phyloP scores from a whole-genome alignment of 2,888 invertebrate genomes.

The Limnephilus rhombicus region DNA sequence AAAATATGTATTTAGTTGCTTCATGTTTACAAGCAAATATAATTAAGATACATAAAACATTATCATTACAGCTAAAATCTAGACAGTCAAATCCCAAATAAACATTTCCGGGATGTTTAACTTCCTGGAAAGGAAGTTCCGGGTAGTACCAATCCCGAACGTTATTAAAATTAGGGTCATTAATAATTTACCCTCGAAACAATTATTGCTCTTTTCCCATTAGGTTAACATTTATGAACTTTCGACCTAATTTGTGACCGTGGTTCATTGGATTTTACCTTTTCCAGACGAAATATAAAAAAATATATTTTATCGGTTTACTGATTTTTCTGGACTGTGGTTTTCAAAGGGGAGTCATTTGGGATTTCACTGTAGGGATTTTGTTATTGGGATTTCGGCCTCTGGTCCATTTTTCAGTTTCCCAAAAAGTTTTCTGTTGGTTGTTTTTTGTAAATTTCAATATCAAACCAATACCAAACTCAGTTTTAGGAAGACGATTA shows the following conservation, averaged over 20 bases:
- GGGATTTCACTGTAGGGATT: not conserved
- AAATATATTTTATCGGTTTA: not conserved
- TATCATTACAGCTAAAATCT: not conserved
- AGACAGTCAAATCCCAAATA: not conserved
- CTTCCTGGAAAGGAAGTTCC: not conserved
- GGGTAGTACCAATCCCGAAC: not conserved
- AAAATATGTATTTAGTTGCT: no score
- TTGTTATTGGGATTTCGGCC: not conserved
- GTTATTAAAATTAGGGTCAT: not conserved
- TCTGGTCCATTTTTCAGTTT: not conserved
- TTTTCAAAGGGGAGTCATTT: not conserved
- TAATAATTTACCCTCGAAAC: not conserved
- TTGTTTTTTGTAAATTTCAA: not conserved
- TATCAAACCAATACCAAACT: not conserved
- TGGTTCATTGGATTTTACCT: not conserved
- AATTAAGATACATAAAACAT: not conserved
- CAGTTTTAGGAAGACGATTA: not conserved
- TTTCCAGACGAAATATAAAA: not conserved
- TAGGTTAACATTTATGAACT: not conserved
- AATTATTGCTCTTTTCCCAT: not conserved
- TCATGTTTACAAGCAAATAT: not conserved
- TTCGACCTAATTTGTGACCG: not conserved
- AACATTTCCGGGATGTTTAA: not conserved
- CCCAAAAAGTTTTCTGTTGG: not conserved
- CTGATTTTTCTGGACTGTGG: not conserved